Evolutionary conservation across 2,797 vertebrate genomes (phyloP).

Genomic region (Sphenopsis melanotis): DNA sequence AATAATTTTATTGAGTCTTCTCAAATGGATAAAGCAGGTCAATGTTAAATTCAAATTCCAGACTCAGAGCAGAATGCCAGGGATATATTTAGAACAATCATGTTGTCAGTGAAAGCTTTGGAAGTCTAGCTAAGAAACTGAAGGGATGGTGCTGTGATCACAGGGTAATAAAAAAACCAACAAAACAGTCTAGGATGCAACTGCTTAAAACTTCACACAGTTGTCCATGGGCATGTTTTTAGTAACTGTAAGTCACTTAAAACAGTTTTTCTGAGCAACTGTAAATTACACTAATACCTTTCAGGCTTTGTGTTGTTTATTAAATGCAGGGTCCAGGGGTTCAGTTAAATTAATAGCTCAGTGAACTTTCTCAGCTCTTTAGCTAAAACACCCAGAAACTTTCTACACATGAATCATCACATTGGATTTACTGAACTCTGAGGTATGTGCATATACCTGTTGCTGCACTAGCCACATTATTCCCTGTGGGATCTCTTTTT

Average conservation of each 20-base stretch:
- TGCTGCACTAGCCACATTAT: neutral
- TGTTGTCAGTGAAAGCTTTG: neutral
- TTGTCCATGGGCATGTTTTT: neutral
- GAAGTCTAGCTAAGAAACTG: neutral
- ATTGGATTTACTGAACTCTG: neutral
- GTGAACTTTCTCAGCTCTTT: neutral
- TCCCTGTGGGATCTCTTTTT: neutral
- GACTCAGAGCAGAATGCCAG: neutral
- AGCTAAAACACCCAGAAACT: neutral
- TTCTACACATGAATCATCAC: neutral
- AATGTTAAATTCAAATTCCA: slow-evolving; percentile 26
- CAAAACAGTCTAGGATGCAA: neutral
- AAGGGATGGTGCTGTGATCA: neutral
- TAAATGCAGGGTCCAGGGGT: neutral
- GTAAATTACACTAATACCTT: neutral
- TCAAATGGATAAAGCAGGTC: neutral
- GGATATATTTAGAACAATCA: neutral
- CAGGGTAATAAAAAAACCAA: neutral
- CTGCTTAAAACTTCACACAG: neutral
- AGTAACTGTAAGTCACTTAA: neutral
- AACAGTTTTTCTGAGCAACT: neutral
- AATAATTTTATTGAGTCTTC: neutral
- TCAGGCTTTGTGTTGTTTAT: neutral
- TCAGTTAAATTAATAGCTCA: neutral
- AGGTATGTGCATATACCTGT: neutral